Evolutionary conservation across 2,113 vertebrate genomes (phyloP).

Genomic region (Prochilodus magdalenae): DNA sequence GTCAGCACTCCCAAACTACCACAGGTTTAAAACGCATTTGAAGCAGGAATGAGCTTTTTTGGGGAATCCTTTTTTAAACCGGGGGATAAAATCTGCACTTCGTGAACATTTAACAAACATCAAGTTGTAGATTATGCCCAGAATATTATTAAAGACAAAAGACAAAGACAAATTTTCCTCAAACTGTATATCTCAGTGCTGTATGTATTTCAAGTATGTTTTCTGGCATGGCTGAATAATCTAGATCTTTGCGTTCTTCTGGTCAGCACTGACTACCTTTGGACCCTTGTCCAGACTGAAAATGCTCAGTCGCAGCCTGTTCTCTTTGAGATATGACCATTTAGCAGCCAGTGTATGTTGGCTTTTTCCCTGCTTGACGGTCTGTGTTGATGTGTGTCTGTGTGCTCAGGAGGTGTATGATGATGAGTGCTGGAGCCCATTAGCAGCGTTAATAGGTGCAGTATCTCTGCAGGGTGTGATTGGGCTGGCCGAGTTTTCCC

Average conservation of each 20-base stretch:
- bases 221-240: too few species aligned
- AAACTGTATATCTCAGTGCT: too few species aligned
- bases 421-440: slow-evolving; percentile 41
- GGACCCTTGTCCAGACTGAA: not conserved
- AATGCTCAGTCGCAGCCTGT: not conserved
- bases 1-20: too few species aligned
- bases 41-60: too few species aligned
- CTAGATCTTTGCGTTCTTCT: not conserved
- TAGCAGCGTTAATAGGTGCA: slow-evolving; percentile 48
- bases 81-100: too few species aligned
- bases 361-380: not conserved
- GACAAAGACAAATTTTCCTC: too few species aligned
- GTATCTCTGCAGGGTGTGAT: slow-evolving; percentile 35
- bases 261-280: not conserved
- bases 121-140: too few species aligned
- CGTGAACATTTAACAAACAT: too few species aligned
- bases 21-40: too few species aligned
- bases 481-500: not conserved
- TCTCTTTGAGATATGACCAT: not conserved
- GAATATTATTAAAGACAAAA: too few species aligned
- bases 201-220: too few species aligned
- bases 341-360: not conserved
- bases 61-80: too few species aligned
- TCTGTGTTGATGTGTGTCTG: not conserved
- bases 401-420: slow-evolving; percentile 12